Evolutionary conservation across 1,140 invertebrate species (phyloP).

Genomic region (Achroia grisella): DNA sequence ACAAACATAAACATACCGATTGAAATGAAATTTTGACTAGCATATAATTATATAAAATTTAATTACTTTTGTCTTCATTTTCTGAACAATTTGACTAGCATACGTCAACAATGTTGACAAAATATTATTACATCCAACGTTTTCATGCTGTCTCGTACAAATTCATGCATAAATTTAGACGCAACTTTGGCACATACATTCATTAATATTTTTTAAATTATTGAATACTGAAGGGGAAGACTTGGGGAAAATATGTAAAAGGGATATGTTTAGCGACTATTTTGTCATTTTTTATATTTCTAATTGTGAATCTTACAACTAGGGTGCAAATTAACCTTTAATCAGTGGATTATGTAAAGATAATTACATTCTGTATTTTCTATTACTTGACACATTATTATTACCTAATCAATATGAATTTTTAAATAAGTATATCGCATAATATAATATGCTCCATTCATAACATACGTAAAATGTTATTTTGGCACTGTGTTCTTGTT

Average conservation of each 20-base stretch:
- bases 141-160: slow-evolving; percentile 24
- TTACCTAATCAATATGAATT: neutral
- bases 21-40: slow-evolving; percentile 66
- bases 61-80: slow-evolving; percentile 41
- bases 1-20: slow-evolving; percentile 32
- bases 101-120: slow-evolving; percentile 31
- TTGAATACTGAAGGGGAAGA: slow-evolving; percentile 63
- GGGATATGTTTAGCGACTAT: slow-evolving; percentile 60
- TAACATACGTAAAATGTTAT: slow-evolving; percentile 15
- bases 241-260: slow-evolving; percentile 53
- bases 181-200: slow-evolving; percentile 64
- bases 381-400: slow-evolving; percentile 17
- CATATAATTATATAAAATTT: slow-evolving; percentile 40
- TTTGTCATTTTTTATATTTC: slow-evolving; percentile 19
- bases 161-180: slow-evolving; percentile 37
- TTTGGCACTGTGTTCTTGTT: slow-evolving; percentile 52
- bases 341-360: slow-evolving; percentile 26
- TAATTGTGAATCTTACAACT: slow-evolving; percentile 54
- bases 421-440: slow-evolving; percentile 7
- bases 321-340: slow-evolving; percentile 55
- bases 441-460: slow-evolving; percentile 10
- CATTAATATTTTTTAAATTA: slow-evolving; percentile 31
- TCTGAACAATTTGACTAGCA: slow-evolving; percentile 67
- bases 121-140: slow-evolving; percentile 21
- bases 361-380: slow-evolving; percentile 10